Evolutionary conservation across 2,888 invertebrate genomes (phyloP).

Genomic region (Dynastes maya): DNA sequence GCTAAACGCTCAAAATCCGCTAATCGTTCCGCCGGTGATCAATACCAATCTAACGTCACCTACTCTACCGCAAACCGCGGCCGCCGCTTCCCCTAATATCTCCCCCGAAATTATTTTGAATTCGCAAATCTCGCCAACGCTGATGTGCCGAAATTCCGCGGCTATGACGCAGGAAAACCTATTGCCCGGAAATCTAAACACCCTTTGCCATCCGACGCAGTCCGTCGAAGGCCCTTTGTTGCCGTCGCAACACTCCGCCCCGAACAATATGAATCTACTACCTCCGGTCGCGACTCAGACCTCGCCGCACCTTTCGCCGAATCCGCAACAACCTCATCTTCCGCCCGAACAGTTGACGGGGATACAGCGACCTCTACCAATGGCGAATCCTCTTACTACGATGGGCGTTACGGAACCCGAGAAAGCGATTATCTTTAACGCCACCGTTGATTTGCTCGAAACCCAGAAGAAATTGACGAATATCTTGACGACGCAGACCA

Average conservation of each 20-base stretch:
- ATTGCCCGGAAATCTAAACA: conserved; percentile 55
- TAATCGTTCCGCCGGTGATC: conserved; percentile 61
- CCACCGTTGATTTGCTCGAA: conserved; percentile 81
- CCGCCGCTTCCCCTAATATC: conserved; percentile 68
- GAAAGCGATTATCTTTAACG: conserved; percentile 84
- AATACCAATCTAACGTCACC: conserved; percentile 61
- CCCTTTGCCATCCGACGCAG: conserved; percentile 62
- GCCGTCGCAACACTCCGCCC: conserved; percentile 65
- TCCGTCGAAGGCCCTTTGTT: conserved; percentile 58
- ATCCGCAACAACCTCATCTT: conserved; percentile 31
- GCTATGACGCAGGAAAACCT: conserved; percentile 61
- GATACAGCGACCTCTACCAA: conserved; percentile 38
- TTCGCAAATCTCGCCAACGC: conserved; percentile 76
- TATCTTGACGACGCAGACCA: conserved; percentile 58
- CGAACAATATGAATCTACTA: conserved; percentile 43
- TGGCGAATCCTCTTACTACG: conserved; percentile 21
- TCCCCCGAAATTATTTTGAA: conserved; percentile 77
- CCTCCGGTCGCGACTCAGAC: conserved; percentile 42
- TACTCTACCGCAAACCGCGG: conserved; percentile 65
- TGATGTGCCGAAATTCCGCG: conserved; percentile 71
- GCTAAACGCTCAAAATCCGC: conserved; percentile 63
- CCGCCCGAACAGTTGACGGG: conserved; percentile 38
- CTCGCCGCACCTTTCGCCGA: conserved; percentile 45
- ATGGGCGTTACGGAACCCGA: conserved; percentile 73
- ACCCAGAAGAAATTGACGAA: conserved; percentile 75